phyloP scores from a whole-genome alignment of 2,888 invertebrate genomes.

The Mythimna pallens region DNA sequence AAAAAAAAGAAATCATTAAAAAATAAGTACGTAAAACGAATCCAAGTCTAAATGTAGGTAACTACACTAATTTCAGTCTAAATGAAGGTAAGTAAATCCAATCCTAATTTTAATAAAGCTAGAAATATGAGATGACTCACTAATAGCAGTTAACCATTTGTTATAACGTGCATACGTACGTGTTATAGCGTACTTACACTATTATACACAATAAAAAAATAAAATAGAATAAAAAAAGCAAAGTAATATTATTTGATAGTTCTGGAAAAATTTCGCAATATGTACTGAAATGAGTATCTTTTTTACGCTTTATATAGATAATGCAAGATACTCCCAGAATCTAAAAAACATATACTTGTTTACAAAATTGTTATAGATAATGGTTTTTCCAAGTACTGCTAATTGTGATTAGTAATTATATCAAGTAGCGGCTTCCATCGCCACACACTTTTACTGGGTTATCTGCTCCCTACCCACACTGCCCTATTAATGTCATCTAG shows the following conservation, averaged over 20 bases:
- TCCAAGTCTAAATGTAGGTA: too few relatives aligned
- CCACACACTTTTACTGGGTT: slow-evolving; percentile 43
- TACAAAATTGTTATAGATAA: slow-evolving; percentile 18
- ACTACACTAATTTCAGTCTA: too few relatives aligned
- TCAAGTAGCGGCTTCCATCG: slow-evolving; percentile 32
- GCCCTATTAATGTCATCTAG: slow-evolving; percentile 54
- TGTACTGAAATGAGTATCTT: background rate
- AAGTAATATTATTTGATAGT: background rate
- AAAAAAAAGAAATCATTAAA: too few relatives aligned
- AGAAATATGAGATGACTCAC: too few relatives aligned
- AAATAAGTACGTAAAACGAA: too few relatives aligned
- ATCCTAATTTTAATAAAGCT: too few relatives aligned
- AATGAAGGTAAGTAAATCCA: too few relatives aligned
- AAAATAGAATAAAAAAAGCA: background rate
- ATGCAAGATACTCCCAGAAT: background rate
- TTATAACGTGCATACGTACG: too few relatives aligned
- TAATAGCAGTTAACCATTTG: too few relatives aligned
- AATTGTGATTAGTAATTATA: slow-evolving; percentile 44
- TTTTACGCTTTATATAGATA: background rate
- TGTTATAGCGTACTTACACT: too few relatives aligned
- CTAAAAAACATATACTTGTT: background rate
- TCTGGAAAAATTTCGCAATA: background rate
- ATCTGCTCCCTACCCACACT: slow-evolving; percentile 54
- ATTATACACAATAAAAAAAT: background rate
- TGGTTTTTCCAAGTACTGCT: slow-evolving; percentile 24